A percentile compares a stretch with the other conserved stretches of the same genome.
Evolutionary conservation across 2,888 invertebrate genomes (phyloP).

Genomic region (Lacanobia oleracea): DNA sequence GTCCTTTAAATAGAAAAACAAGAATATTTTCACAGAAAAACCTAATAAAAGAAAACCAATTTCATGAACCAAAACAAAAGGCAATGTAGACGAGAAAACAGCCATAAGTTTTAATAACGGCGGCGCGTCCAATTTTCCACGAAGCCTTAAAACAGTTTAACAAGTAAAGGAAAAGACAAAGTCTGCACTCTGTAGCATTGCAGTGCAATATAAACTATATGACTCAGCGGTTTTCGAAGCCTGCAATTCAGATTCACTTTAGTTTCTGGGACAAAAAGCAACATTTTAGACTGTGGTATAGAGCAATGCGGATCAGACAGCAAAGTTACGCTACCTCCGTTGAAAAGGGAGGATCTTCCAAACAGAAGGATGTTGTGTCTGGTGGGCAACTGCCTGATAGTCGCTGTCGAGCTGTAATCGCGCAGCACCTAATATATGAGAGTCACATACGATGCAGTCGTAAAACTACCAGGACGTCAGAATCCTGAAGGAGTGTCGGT

Average conservation of each 20-base stretch:
- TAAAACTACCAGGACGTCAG: no score
- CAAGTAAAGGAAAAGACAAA: slow-evolving; percentile 30
- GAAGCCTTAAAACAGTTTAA: slow-evolving; percentile 38
- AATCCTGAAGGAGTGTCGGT: no score
- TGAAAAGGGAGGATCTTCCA: neutral
- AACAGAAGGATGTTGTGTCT: no score
- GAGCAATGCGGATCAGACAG: no score
- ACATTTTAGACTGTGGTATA: no score
- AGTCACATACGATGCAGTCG: no score
- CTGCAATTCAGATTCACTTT: neutral
- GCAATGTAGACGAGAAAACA: slow-evolving; percentile 20
- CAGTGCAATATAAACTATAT: slow-evolving; percentile 36
- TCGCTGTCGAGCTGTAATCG: no score
- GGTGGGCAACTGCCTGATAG: no score
- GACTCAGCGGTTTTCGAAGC: slow-evolving; percentile 3
- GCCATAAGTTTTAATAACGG: slow-evolving; percentile 50
- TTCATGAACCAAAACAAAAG: slow-evolving; percentile 23
- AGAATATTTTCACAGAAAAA: slow-evolving; percentile 4
- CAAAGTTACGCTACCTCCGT: neutral
- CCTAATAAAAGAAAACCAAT: slow-evolving; percentile 38
- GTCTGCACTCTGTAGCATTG: slow-evolving; percentile 39
- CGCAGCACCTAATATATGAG: no score
- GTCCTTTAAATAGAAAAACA: no score
- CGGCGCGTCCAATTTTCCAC: slow-evolving; percentile 48
- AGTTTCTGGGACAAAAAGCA: neutral